Conservation (phyloP, 2,797 vertebrate genomes). For the Squalus acanthias region DNA sequence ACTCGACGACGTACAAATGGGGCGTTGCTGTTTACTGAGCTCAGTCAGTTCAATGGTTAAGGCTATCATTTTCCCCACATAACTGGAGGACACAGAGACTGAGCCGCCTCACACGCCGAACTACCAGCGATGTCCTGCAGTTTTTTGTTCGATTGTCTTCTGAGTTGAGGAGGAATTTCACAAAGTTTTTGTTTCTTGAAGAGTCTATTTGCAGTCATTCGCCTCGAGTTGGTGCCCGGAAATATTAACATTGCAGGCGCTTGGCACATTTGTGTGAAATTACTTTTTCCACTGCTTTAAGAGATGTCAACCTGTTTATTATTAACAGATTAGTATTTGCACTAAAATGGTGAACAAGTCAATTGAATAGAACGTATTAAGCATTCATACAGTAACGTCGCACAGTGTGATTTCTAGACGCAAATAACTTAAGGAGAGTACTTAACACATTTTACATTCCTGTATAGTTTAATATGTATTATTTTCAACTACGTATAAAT, state of each 20-base stretch:
- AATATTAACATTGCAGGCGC: not conserved
- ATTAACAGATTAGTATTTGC: not conserved
- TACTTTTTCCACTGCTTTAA: not conserved
- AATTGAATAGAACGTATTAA: not conserved
- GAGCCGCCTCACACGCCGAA: too few species aligned
- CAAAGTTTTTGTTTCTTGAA: not conserved
- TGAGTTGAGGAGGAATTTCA: not conserved
- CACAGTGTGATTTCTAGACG: not conserved
- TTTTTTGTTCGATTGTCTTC: not conserved
- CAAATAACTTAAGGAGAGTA: not conserved
- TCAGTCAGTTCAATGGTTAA: not conserved
- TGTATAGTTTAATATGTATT: not conserved
- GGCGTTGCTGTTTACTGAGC: not conserved
- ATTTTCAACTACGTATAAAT: not conserved
- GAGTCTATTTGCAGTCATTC: not conserved
- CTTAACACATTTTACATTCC: not conserved
- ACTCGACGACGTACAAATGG: not conserved
- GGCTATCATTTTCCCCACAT: not conserved
- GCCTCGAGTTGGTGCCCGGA: not conserved
- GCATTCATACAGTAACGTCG: not conserved
- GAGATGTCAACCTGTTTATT: slow-evolving; percentile 17
- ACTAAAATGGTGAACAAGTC: slow-evolving; percentile 1
- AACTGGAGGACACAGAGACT: not conserved
- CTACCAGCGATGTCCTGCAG: not conserved
- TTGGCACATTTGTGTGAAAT: not conserved